phyloP scores from a whole-genome alignment of 2,797 vertebrate species.

The Mus caroli region DNA sequence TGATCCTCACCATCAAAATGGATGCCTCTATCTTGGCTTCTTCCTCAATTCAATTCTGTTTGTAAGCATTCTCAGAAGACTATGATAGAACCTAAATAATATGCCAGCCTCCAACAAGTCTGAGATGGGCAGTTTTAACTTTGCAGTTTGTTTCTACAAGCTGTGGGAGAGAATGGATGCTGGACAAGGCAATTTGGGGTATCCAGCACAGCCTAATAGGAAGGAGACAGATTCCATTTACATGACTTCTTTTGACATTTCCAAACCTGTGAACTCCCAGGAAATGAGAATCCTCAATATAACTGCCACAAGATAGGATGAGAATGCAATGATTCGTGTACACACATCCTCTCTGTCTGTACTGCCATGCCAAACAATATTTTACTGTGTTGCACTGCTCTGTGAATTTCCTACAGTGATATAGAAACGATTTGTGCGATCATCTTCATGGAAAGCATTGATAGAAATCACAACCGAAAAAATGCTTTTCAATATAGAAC shows the following conservation, averaged over 20 bases:
- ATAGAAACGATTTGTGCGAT: neutral
- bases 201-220: neutral
- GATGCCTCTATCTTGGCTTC: conserved; percentile 43
- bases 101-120: neutral
- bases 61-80: conserved; percentile 39
- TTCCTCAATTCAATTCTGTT: conserved; percentile 25
- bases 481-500: neutral
- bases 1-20: conserved; percentile 67
- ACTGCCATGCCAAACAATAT: neutral
- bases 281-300: neutral
- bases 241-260: conserved; percentile 44
- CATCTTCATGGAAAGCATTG: neutral
- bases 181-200: neutral
- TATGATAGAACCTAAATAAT: conserved; percentile 8
- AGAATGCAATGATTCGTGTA: neutral
- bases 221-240: neutral
- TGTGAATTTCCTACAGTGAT: neutral
- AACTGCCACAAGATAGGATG: neutral
- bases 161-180: neutral
- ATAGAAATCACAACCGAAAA: neutral
- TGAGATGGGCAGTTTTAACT: conserved; percentile 53
- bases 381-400: neutral
- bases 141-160: neutral
- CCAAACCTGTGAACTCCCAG: neutral
- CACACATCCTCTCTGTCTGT: neutral